Percentiles rank a stretch among this genome's conserved stretches.
phyloP scores from a whole-genome alignment of 2,797 vertebrate genomes.

The Aeoliscus strigatus region DNA sequence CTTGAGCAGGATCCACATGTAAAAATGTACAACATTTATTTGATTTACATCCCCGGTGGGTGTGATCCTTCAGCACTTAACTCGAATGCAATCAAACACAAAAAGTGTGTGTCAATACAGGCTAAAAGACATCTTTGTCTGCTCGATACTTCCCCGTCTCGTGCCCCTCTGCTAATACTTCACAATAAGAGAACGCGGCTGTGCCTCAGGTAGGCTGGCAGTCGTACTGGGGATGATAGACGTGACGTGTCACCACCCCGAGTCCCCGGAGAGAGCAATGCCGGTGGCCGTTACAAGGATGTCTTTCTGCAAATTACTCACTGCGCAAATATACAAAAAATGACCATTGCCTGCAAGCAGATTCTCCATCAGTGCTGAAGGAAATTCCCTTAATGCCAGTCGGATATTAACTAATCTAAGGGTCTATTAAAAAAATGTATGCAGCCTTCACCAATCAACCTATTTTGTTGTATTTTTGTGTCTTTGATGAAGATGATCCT shows the following conservation, averaged over 20 bases:
- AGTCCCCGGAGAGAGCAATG: slow-evolving; percentile 55
- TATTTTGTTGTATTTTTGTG: background rate
- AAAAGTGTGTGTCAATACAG: slow-evolving; percentile 31
- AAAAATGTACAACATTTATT: slow-evolving; percentile 52
- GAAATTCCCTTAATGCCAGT: slow-evolving; percentile 31
- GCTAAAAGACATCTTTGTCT: slow-evolving; percentile 50
- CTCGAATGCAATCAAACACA: slow-evolving; percentile 48
- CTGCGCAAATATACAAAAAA: slow-evolving; percentile 69
- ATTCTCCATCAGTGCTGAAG: slow-evolving; percentile 45
- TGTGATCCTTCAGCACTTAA: slow-evolving; percentile 60
- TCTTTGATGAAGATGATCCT: no score
- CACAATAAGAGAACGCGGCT: slow-evolving; percentile 25
- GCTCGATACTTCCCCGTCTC: slow-evolving; percentile 5
- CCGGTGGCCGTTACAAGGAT: slow-evolving; percentile 66
- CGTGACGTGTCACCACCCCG: slow-evolving; percentile 59
- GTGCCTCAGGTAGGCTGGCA: slow-evolving; percentile 41
- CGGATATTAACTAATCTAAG: slow-evolving; percentile 32
- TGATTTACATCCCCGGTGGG: slow-evolving; percentile 45
- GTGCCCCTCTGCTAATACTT: slow-evolving; percentile 32
- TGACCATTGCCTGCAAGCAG: slow-evolving; percentile 37
- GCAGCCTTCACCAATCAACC: slow-evolving; percentile 8
- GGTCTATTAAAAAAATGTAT: slow-evolving; percentile 22
- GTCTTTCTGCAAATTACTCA: slow-evolving; percentile 67
- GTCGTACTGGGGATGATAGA: slow-evolving; percentile 65
- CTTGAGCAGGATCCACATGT: slow-evolving; percentile 41